Evolutionary conservation across 2,113 vertebrate genomes (phyloP).

Genomic region (Notarius quadriscutis): DNA sequence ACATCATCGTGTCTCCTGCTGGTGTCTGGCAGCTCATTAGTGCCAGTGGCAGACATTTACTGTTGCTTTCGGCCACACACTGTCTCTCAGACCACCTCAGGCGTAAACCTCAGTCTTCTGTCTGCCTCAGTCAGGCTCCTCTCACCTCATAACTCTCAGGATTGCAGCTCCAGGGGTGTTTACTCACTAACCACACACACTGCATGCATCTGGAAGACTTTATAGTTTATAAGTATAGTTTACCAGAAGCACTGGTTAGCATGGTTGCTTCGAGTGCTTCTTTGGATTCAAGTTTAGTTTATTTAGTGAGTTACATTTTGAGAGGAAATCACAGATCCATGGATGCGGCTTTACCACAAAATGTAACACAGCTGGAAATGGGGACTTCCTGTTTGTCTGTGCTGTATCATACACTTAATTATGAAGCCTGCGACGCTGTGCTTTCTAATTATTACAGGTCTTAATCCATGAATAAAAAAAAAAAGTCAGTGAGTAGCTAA

Average conservation of each 20-base stretch:
- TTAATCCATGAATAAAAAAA: neutral
- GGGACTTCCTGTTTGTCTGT: neutral
- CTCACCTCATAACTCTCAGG: conserved; percentile 27
- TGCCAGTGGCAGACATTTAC: neutral
- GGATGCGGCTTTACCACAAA: too few species aligned
- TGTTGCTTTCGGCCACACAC: conserved; percentile 33
- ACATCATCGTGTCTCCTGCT: conserved; percentile 53
- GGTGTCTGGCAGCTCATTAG: conserved; percentile 45
- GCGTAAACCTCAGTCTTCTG: conserved; percentile 20
- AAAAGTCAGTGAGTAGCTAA: neutral
- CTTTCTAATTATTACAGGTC: neutral
- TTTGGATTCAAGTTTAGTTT: neutral
- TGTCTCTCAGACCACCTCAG: conserved; percentile 31
- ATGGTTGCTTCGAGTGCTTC: too few species aligned
- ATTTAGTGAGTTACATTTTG: neutral
- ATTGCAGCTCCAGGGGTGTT: conserved; percentile 42
- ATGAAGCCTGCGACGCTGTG: too few species aligned
- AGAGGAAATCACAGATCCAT: neutral
- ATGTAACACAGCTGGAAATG: neutral
- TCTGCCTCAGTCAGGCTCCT: conserved; percentile 41
- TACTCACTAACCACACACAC: conserved; percentile 17
- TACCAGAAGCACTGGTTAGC: neutral
- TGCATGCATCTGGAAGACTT: neutral
- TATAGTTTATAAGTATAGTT: neutral
- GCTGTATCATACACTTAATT: neutral